phyloP scores from a whole-genome alignment of 2,888 invertebrate species.

The Ophonus ardosiacus region DNA sequence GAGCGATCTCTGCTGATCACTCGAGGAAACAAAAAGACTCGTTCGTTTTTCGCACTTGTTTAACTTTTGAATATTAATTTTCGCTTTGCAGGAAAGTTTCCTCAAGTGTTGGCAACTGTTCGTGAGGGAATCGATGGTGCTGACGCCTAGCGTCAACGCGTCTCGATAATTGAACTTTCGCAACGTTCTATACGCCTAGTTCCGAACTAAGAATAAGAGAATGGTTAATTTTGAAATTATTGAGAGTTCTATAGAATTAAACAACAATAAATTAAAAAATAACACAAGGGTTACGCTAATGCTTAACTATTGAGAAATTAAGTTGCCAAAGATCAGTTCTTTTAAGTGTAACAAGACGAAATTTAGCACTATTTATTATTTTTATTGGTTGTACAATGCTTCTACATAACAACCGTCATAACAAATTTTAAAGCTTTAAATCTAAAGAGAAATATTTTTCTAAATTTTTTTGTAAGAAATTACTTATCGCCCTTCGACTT shows the following conservation, averaged over 20 bases:
- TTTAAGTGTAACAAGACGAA: no score
- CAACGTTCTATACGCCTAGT: not conserved
- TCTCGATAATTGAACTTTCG: slow-evolving; percentile 44
- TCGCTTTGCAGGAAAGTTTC: slow-evolving; percentile 52
- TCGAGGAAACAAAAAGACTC: slow-evolving; percentile 28
- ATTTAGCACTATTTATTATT: no score
- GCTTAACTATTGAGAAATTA: no score
- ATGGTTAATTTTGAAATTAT: not conserved
- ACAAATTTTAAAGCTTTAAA: no score
- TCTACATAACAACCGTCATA: no score
- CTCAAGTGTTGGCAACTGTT: slow-evolving; percentile 49
- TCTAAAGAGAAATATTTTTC: no score
- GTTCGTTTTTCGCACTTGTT: slow-evolving; percentile 59
- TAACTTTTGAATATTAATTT: slow-evolving; percentile 63
- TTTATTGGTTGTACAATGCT: no score
- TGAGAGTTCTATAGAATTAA: not conserved
- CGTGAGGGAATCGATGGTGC: slow-evolving; percentile 35
- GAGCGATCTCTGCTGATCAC: slow-evolving; percentile 27
- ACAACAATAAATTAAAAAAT: not conserved
- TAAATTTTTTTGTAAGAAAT: no score
- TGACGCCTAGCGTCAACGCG: slow-evolving; percentile 10
- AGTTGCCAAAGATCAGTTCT: no score
- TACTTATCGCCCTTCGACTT: no score
- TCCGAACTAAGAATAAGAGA: not conserved
- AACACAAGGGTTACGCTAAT: no score